These are phyloP conservation scores for Mastomys coucha DNA, from an alignment of 2,113 vertebrate species.

Conservation along the genomic window DNA sequence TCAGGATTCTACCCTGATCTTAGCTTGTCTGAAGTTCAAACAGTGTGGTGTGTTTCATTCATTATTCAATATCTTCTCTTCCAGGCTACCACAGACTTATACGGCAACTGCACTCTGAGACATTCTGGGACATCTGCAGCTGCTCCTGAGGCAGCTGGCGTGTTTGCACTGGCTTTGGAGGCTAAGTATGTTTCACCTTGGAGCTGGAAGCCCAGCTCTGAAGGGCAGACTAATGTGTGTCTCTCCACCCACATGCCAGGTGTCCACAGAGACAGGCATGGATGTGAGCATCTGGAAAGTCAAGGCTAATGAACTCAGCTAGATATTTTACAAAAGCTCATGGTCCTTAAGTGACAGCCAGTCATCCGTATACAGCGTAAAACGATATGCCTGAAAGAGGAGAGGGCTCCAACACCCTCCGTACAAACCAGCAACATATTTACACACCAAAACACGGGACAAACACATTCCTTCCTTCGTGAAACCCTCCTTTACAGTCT, in stretches of 20 bases:
- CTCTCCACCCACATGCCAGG: neutral
- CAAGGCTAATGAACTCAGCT: neutral
- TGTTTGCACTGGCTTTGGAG: slow-evolving; percentile 97
- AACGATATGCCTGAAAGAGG: neutral
- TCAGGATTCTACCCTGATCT: neutral
- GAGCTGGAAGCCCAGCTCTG: neutral
- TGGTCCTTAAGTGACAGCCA: neutral
- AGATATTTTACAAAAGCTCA: neutral
- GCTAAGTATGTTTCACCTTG: slow-evolving; percentile 93
- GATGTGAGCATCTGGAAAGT: neutral
- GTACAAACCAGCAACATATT: neutral
- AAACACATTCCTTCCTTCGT: neutral
- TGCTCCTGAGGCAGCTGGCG: slow-evolving; percentile 97
- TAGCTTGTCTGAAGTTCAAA: neutral
- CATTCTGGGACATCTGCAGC: slow-evolving; percentile 99
- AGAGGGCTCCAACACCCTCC: neutral
- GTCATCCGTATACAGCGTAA: neutral
- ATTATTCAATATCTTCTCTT: slow-evolving; percentile 55
- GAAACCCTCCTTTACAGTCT: neutral
- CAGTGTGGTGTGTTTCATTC: slow-evolving; percentile 51
- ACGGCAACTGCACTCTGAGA: slow-evolving; percentile 98
- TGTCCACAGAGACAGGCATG: neutral
- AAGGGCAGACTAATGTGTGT: neutral
- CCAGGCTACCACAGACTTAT: slow-evolving; percentile 98
- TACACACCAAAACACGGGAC: neutral